These are phyloP conservation scores for Lucilia sericata DNA, from an alignment of 1,140 invertebrate genomes.

Conservation along the genomic window DNA sequence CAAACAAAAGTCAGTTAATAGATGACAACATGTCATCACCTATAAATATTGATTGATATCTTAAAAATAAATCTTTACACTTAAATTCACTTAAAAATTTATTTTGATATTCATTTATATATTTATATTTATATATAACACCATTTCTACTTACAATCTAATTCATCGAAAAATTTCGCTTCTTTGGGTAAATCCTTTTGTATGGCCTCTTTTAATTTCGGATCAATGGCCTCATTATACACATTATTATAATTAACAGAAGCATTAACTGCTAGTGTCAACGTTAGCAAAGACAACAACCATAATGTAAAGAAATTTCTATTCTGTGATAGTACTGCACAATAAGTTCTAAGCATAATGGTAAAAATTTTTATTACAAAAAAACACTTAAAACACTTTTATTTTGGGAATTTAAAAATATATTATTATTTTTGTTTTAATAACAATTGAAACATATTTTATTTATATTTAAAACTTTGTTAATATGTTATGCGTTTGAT, in stretches of 20 bases:
- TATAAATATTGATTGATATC: no score
- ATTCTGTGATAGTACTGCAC: not conserved
- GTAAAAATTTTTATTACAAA: not conserved
- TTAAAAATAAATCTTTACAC: no score
- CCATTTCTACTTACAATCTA: conserved; percentile 62
- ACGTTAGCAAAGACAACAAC: not conserved
- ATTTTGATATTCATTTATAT: no score
- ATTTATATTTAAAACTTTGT: not conserved
- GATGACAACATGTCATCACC: no score
- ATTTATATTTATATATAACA: no score
- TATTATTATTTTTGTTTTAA: not conserved
- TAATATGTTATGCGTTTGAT: not conserved
- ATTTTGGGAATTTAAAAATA: no score
- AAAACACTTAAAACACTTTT: no score
- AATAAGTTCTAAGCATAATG: conserved; percentile 32
- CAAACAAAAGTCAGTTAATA: no score
- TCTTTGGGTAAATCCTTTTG: conserved; percentile 64
- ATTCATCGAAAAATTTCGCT: conserved; percentile 67
- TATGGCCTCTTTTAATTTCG: conserved; percentile 61
- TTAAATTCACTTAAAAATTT: no score
- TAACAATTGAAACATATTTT: conserved; percentile 1
- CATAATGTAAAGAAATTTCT: not conserved
- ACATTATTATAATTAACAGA: conserved; percentile 59
- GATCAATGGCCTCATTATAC: conserved; percentile 60
- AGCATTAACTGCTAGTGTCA: not conserved